Evolutionary conservation across 2,797 vertebrate species (phyloP).

Genomic region (Siniperca undulata): DNA sequence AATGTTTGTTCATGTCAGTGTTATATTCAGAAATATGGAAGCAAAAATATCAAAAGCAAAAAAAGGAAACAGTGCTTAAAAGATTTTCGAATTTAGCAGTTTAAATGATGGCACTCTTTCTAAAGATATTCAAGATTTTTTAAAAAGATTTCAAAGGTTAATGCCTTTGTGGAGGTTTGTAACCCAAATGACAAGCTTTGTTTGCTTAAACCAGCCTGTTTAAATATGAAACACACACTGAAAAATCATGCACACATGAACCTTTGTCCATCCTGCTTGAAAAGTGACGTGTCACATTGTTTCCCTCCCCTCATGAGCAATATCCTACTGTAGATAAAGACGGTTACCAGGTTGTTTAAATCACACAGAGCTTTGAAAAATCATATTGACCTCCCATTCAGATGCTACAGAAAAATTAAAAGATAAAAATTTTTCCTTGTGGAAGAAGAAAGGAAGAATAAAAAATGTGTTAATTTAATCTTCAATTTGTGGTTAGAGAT

Average conservation of each 20-base stretch:
- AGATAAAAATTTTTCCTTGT: background rate
- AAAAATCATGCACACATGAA: constrained; percentile 6
- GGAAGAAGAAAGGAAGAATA: background rate
- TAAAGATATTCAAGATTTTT: background rate
- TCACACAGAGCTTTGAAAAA: background rate
- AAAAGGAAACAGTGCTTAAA: background rate
- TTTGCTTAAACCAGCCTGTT: constrained; percentile 30
- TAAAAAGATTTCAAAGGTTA: background rate
- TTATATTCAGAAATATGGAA: background rate
- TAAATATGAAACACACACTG: constrained; percentile 35
- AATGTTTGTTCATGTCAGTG: background rate
- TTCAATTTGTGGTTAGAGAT: background rate
- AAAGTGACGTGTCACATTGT: background rate
- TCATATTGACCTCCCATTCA: background rate
- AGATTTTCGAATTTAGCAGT: background rate
- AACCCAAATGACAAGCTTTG: background rate
- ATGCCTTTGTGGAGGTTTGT: background rate
- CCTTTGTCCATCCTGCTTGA: background rate
- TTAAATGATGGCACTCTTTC: background rate
- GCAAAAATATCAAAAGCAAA: background rate
- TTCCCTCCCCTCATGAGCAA: background rate
- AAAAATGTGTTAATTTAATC: background rate
- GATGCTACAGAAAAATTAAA: background rate
- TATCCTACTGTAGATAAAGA: background rate
- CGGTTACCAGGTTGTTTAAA: background rate